Base-by-base conservation (phyloP, 2,113 vertebrate genomes). In the Nansenia antarctica region DNA sequence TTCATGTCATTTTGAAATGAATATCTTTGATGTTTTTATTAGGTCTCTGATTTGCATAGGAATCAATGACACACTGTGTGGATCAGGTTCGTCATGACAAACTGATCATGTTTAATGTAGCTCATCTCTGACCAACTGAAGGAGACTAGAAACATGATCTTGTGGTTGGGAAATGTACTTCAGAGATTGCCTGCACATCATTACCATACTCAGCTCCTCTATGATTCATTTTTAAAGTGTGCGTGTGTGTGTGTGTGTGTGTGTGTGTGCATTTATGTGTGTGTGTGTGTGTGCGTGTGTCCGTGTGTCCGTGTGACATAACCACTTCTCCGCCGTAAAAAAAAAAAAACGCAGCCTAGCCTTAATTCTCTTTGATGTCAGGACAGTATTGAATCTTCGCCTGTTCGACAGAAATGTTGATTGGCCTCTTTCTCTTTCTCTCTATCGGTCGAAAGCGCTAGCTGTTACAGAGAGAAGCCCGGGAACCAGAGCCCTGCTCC, bases 331-430 rank as follows among this genome's bases (percentile, higher is more conserved):
- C 22, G 4, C 8, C 32, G 62, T 20, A 14, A 32, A 32, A n/a
- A n/a, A n/a, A n/a, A n/a, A n/a, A n/a, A n/a, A n/a, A n/a, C n/a
- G 84, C 80, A 79, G 53, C n/a, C n/a, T 69, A 78, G 32, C 58
- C 8, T 60, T 20, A 79, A 71, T 76, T 74, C 66, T 79, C 72
- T 82, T 78, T 79, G 66, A 69, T 68, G 2, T 65, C 65, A 3
- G 26, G 61, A n/a, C n/a, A n/a, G 71, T 39, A 62, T 42, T 37
- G 24, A 64, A 64, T 55, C n/a, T 45, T 29, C 80, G 29, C 31
- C 15, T 37, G 30, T 26, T 31, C 69, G 26, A 30, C 6, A 5
- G 62, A 72, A 72, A 57, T 65, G 83, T 67, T 82, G 84, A 89
- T 81, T 82, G 77, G 72, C 31, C 70, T 72, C 73, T 47, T 49